Percentiles rank a stretch among this genome's conserved stretches.
Conservation (phyloP, 2,888 invertebrate species). For the Sphaeridia pumilis region DNA sequence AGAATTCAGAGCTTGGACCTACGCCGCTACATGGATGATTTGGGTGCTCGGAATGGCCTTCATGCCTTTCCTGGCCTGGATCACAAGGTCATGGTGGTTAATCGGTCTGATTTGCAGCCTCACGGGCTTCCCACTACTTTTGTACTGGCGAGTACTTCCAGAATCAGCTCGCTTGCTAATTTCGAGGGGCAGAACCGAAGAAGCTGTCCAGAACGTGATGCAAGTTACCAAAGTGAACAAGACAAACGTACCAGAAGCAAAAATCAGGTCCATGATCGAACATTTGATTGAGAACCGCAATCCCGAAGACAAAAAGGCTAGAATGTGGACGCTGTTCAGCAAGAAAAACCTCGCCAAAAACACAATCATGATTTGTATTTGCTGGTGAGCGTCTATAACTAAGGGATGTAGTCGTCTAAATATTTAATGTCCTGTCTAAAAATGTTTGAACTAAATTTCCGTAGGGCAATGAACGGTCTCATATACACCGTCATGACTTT, state of each 20-base stretch:
- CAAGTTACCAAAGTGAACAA: slow-evolving; percentile 26
- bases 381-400: slow-evolving; percentile 17
- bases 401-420: no score
- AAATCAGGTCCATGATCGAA: slow-evolving; percentile 6
- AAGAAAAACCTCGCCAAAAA: slow-evolving; percentile 23
- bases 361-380: slow-evolving; percentile 23
- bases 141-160: slow-evolving; percentile 29
- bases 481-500: slow-evolving; percentile 36
- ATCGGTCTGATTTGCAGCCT: slow-evolving; percentile 36
- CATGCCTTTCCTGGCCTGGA: slow-evolving; percentile 37
- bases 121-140: slow-evolving; percentile 24
- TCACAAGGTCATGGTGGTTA: slow-evolving; percentile 36
- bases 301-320: neutral
- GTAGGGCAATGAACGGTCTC: slow-evolving; percentile 33
- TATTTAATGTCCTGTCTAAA: neutral
- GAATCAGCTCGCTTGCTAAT: slow-evolving; percentile 37
- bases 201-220: slow-evolving; percentile 19
- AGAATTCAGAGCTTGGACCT: slow-evolving; percentile 23
- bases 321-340: slow-evolving; percentile 24
- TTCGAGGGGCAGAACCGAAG: slow-evolving; percentile 26
- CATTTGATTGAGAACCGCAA: slow-evolving; percentile 6
- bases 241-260: neutral
- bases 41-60: slow-evolving; percentile 37
- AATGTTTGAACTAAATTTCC: neutral
- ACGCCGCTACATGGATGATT: slow-evolving; percentile 10